These are phyloP conservation scores for Polyommatus icarus DNA, from an alignment of 2,888 invertebrate species.

Conservation along the genomic window DNA sequence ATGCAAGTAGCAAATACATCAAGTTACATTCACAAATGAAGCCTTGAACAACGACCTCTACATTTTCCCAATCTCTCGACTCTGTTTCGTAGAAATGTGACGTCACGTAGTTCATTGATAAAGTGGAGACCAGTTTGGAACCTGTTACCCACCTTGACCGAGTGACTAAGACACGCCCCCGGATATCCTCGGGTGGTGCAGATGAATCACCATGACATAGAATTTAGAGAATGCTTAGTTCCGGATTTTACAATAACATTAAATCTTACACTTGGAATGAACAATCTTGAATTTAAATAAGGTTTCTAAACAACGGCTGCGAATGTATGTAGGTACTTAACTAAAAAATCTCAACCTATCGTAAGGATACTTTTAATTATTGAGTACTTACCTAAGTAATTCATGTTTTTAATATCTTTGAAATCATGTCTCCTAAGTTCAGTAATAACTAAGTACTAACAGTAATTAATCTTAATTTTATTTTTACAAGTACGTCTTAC, in stretches of 20 bases:
- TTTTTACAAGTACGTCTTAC: too few relatives aligned
- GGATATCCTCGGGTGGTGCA: conserved; percentile 14
- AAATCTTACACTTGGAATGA: background rate
- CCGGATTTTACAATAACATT: background rate
- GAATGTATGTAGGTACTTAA: too few relatives aligned
- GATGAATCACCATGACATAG: conserved; percentile 23
- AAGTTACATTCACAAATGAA: background rate
- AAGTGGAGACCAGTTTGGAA: background rate
- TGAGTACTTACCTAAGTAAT: too few relatives aligned
- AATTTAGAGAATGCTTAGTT: background rate
- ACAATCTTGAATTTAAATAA: too few relatives aligned
- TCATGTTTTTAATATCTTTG: too few relatives aligned
- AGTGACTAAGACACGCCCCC: conserved; percentile 26
- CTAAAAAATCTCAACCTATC: too few relatives aligned
- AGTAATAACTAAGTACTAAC: too few relatives aligned
- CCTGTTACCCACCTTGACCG: conserved; percentile 27
- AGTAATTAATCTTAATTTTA: too few relatives aligned
- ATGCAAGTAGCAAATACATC: too few relatives aligned
- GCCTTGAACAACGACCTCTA: background rate
- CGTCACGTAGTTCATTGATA: background rate
- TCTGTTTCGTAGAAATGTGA: background rate
- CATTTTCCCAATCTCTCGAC: background rate
- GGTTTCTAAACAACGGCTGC: too few relatives aligned
- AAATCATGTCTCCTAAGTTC: too few relatives aligned
- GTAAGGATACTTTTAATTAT: too few relatives aligned